phyloP scores from a whole-genome alignment of 2,888 invertebrate species.

The Panopea generosa region DNA sequence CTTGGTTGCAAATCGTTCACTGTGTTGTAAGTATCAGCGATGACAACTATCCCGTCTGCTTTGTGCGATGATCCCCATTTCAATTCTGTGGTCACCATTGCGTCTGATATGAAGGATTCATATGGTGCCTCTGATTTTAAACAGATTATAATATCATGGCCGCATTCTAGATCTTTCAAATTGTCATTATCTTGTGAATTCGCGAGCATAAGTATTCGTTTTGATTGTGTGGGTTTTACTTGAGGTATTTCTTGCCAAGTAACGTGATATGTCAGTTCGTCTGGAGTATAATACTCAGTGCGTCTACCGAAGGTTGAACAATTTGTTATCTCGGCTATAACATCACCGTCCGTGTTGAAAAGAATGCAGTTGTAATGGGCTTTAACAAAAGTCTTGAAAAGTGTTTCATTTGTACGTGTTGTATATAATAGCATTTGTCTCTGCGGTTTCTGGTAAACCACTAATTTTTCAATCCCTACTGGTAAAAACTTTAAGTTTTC shows the following conservation, averaged over 20 bases:
- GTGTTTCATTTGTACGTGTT: neutral
- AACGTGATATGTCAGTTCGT: slow-evolving; percentile 2
- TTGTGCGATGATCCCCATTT: too few relatives aligned
- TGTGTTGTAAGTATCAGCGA: neutral
- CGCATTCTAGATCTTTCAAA: too few relatives aligned
- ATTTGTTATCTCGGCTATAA: slow-evolving; percentile 5
- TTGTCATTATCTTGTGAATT: too few relatives aligned
- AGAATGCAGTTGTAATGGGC: slow-evolving; percentile 2
- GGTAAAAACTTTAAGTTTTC: neutral
- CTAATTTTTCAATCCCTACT: neutral
- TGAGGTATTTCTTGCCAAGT: neutral
- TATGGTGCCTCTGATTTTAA: too few relatives aligned
- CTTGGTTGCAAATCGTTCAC: too few relatives aligned
- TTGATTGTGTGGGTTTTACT: too few relatives aligned
- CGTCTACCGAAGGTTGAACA: neutral
- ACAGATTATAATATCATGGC: too few relatives aligned
- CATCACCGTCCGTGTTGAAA: neutral
- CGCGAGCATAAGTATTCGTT: too few relatives aligned
- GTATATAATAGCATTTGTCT: neutral
- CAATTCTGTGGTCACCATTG: too few relatives aligned
- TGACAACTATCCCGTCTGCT: too few relatives aligned
- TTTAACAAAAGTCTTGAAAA: neutral
- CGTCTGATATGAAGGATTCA: too few relatives aligned
- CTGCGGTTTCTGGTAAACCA: neutral
- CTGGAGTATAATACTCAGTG: neutral